Evolutionary conservation across 2,888 invertebrate species (phyloP).

Genomic region (Galerucella nymphaeae): DNA sequence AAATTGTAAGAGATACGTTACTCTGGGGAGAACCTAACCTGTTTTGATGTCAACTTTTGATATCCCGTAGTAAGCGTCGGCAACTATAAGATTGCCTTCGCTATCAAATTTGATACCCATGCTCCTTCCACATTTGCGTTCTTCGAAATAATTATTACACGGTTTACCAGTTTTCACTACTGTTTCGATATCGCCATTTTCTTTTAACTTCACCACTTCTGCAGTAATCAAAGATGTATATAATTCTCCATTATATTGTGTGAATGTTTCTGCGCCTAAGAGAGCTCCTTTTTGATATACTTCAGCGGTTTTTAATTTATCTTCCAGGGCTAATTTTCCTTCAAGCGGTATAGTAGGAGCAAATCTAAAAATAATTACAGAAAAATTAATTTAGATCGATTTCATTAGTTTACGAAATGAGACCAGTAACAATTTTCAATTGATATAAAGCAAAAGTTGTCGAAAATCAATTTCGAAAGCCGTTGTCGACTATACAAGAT

Average conservation of each 20-base stretch:
- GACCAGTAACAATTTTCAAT: too few relatives aligned
- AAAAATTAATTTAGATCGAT: neutral
- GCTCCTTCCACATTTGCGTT: slow-evolving; percentile 89
- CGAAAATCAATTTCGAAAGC: too few relatives aligned
- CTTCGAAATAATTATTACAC: slow-evolving; percentile 79
- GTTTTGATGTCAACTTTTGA: slow-evolving; percentile 84
- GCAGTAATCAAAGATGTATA: slow-evolving; percentile 86
- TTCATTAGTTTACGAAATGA: too few relatives aligned
- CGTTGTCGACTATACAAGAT: too few relatives aligned
- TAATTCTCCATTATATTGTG: slow-evolving; percentile 78
- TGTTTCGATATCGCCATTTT: slow-evolving; percentile 77
- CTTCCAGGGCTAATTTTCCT: slow-evolving; percentile 73
- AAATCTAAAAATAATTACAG: slow-evolving; percentile 35
- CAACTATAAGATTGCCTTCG: slow-evolving; percentile 76
- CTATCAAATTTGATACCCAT: slow-evolving; percentile 88
- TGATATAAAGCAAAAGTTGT: too few relatives aligned
- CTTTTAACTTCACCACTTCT: slow-evolving; percentile 79
- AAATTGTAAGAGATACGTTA: too few relatives aligned
- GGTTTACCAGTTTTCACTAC: slow-evolving; percentile 81
- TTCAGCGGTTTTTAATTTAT: slow-evolving; percentile 75
- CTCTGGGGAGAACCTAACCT: slow-evolving; percentile 64
- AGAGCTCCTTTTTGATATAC: slow-evolving; percentile 77
- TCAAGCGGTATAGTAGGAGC: slow-evolving; percentile 67
- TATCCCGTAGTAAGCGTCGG: slow-evolving; percentile 90
- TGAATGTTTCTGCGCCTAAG: slow-evolving; percentile 84